Base-by-base conservation (phyloP, 2,888 invertebrate species). In the Drosophila pullipes region DNA sequence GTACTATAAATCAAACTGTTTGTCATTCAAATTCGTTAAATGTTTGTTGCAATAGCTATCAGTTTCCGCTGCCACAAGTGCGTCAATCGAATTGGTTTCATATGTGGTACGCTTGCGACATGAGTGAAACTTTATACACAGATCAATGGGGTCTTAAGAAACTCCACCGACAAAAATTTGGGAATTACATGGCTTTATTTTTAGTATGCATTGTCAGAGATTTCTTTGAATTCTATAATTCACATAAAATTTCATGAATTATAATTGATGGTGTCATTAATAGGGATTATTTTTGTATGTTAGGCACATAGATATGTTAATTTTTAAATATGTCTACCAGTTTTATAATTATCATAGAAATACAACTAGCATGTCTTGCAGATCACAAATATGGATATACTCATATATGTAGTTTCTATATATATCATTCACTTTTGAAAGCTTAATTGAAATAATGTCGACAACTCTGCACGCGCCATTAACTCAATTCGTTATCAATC, bases 11-110 rank as follows among this genome's bases (percentile, higher is more conserved):
- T 61, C 35, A 64, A 41, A 22, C 52, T 49, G 62, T 81, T 74
- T 82, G 66, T 82, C 74, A 78, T 69, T 78, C 66, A 66, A 73
- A 66, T 74, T 71, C 65, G 62, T 68, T 68, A 52, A 65, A 68
- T 49, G 44, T 16, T 66, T 69, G 67, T 78, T 78, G 78, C 70
- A 33, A 59, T 22, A 44, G 52, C 63, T 52, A 39, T 37, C 58
- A 39, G 65, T 53, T 55, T n/a, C 28, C 44, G 54, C 35, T 37
- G 49, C 35, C 13, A 49, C 37, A 62, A 44, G 4, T 71, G 57
- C 39, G 33, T 63, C 71, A 76, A 52, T 58, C 47, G 30, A 71
- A 81, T 71, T 44, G 77, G 39, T 67, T 71, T 66, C 63, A 55
- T 59, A 62, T 75, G 76, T n/a, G 49, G 16, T 2, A 25, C 28